Evolutionary conservation across 2,113 vertebrate genomes (phyloP).

Genomic region (Bettongia penicillata): DNA sequence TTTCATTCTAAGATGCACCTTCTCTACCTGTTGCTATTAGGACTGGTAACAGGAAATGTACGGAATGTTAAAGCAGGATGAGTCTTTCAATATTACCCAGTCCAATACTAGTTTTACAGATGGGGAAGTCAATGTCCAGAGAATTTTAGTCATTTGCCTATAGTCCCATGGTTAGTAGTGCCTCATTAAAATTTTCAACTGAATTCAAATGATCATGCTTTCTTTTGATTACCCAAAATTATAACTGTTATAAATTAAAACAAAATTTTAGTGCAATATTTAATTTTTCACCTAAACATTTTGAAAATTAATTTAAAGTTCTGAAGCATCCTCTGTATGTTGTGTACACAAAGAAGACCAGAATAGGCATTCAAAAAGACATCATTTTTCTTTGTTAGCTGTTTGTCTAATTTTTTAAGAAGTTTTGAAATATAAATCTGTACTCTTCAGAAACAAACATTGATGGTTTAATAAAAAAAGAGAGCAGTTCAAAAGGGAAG

Average conservation of each 20-base stretch:
- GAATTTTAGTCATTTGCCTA: not conserved
- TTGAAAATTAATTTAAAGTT: constrained; percentile 39
- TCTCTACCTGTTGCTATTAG: not conserved
- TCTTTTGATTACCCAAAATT: constrained; percentile 42
- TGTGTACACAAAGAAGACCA: not conserved
- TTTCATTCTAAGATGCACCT: not conserved
- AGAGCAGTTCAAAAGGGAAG: constrained; percentile 39
- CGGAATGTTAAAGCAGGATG: not conserved
- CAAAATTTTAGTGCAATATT: not conserved
- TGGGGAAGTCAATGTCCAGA: not conserved
- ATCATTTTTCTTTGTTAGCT: not conserved
- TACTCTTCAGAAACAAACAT: constrained; percentile 46
- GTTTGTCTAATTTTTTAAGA: constrained; percentile 23
- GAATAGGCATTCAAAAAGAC: not conserved
- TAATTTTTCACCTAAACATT: constrained; percentile 19
- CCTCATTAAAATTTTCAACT: constrained; percentile 13
- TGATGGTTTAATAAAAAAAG: constrained; percentile 61
- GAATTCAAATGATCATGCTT: not conserved
- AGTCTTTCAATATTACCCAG: not conserved
- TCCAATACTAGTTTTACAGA: not conserved
- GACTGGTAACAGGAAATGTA: not conserved
- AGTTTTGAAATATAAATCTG: constrained; percentile 58
- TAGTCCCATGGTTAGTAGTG: not conserved
- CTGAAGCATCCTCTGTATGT: constrained; percentile 13
- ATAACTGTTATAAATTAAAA: constrained; percentile 9